Evolutionary conservation across 2,797 vertebrate genomes (phyloP).

Genomic region (Danio aesculapii): DNA sequence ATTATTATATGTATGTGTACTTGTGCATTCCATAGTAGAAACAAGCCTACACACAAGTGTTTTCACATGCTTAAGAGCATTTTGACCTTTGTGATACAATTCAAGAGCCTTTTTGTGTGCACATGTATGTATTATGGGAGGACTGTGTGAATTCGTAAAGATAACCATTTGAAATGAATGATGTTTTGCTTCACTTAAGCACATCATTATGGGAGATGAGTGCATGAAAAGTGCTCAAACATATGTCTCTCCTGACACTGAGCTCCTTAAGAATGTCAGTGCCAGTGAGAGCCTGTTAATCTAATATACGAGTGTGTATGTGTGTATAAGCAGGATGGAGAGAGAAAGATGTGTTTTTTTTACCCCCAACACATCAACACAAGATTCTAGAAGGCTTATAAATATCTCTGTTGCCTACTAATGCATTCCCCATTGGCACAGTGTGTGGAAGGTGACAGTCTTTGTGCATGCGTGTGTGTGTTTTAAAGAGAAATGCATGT

Average conservation of each 20-base stretch:
- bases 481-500: slow-evolving; percentile 16
- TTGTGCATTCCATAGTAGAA: too few species aligned
- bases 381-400: slow-evolving; percentile 65
- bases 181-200: slow-evolving; percentile 40
- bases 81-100: slow-evolving; percentile 9
- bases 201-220: slow-evolving; percentile 55
- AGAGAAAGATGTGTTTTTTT: slow-evolving; percentile 26
- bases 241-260: slow-evolving; percentile 53
- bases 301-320: slow-evolving; percentile 12
- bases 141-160: slow-evolving; percentile 3
- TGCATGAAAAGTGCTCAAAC: slow-evolving; percentile 47
- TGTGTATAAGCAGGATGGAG: slow-evolving; percentile 42
- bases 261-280: slow-evolving; percentile 60
- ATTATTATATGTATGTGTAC: too few species aligned
- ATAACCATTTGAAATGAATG: slow-evolving; percentile 48
- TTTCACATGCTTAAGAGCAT: neutral
- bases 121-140: slow-evolving; percentile 10
- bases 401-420: slow-evolving; percentile 73
- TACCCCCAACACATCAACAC: slow-evolving; percentile 6
- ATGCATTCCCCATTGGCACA: slow-evolving; percentile 52
- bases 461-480: slow-evolving; percentile 22
- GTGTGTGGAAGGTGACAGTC: slow-evolving; percentile 27
- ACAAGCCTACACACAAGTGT: neutral
- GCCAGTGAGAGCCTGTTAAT: slow-evolving; percentile 54
- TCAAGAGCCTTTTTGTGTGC: neutral